These are phyloP conservation scores for Coelinius sp. DNA, from an alignment of 2,888 invertebrate genomes.

Conservation along the genomic window DNA sequence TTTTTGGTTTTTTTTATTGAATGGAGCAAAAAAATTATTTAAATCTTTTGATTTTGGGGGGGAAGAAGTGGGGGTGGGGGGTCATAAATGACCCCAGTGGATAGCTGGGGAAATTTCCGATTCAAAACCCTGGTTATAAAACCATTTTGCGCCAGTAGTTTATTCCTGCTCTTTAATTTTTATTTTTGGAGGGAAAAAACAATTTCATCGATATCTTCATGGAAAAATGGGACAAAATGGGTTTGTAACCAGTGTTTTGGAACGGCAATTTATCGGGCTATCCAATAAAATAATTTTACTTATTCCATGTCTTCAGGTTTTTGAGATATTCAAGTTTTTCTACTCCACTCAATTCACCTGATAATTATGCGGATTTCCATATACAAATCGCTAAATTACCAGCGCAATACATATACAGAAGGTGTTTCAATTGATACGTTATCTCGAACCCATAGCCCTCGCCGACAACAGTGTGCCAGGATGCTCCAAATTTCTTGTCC, in stretches of 20 bases:
- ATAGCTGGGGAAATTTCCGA: background rate
- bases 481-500: slow-evolving; percentile 85
- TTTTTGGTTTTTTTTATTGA: background rate
- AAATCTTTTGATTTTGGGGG: background rate
- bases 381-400: slow-evolving; percentile 77
- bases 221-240: background rate
- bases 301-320: background rate
- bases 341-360: background rate
- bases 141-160: background rate
- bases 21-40: background rate
- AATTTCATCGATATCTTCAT: background rate
- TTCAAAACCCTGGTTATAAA: background rate
- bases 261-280: background rate
- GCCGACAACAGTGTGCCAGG: slow-evolving; percentile 80
- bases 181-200: background rate
- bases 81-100: background rate
- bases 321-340: background rate
- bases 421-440: slow-evolving; percentile 76
- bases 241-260: background rate
- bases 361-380: slow-evolving; percentile 75
- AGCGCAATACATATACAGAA: slow-evolving; percentile 76
- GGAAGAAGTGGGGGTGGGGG: background rate
- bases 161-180: background rate
- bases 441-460: slow-evolving; percentile 80
- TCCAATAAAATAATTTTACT: background rate